Percentiles rank a stretch among this genome's conserved stretches.
phyloP scores from a whole-genome alignment of 2,888 invertebrate species.

The Nephrotoma appendiculata region DNA sequence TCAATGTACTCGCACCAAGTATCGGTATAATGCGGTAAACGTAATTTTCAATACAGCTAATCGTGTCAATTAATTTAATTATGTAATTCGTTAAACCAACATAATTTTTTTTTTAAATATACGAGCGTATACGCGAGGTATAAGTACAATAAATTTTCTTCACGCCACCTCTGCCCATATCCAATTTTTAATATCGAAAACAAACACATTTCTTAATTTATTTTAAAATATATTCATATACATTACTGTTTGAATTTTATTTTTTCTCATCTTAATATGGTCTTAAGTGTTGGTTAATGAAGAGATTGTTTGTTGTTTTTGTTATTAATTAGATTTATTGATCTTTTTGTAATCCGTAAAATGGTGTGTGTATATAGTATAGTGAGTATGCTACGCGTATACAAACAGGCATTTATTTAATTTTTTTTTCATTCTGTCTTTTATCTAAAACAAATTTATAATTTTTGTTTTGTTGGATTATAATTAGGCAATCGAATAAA shows the following conservation, averaged over 20 bases:
- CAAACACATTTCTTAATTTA: not conserved
- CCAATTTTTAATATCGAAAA: not conserved
- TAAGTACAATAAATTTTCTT: not conserved
- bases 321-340: not conserved
- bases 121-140: not conserved
- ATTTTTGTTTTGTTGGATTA: not conserved
- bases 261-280: not conserved
- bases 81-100: not conserved
- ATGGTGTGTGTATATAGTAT: not conserved
- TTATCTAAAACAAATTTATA: not conserved
- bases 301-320: not conserved
- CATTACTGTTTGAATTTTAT: not conserved
- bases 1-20: too few species aligned
- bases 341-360: not conserved
- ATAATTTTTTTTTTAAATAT: not conserved
- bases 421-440: not conserved
- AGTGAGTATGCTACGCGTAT: not conserved
- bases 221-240: not conserved
- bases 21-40: too few species aligned
- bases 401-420: not conserved
- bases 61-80: not conserved
- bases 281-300: not conserved
- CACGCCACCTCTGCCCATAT: not conserved
- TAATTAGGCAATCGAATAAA: not conserved
- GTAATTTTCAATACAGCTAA: not conserved